Evolutionary conservation across 2,888 invertebrate species (phyloP), one percentile per base, ranked within the genome.

Genomic region (Machimus rusticus): DNA sequence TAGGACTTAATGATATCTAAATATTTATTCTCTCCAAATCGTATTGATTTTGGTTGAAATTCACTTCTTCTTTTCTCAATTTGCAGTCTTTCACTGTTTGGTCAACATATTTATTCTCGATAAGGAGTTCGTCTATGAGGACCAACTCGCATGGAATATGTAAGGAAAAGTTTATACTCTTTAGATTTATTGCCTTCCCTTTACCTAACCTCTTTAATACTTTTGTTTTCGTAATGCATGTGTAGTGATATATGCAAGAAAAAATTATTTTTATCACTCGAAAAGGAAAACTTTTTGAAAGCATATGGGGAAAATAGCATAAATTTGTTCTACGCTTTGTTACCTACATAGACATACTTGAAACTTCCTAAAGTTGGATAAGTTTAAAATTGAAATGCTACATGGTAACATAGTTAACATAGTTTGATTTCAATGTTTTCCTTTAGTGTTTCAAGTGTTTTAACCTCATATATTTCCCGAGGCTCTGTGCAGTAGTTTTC

Each of bases 21-120:
- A n/a, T 51, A 5, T 51, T 51, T 51, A 6, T n/a, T n/a, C 19
- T 51, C 51, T 0, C n/a, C n/a, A 19, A 51, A 5, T 66, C 12
- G 19, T 57, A 46, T 19, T 23, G 37, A 19, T 23, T 46, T 23
- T 16, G 23, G 43, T n/a, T 66, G 4, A 19, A 23, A 66, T 66
- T 28, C 28, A 66, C 23, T 66, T 1, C 9, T 66, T 66, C 37
- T n/a, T 14, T n/a, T n/a, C 37, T 23, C 37, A 14, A 8, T 39
- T 77, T 39, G n/a, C 19, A 88, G 93, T 93, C 9, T 92, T 93
- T 2, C 95, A 95, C 90, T 95, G 95, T 90, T 91, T 93, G 81
- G 93, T 95, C 87, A 96, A 95, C 91, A 91, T 95, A 82, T 91
- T 93, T 88, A 91, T 94, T 19, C 92, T 95, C 57, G 93, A 93